Conservation (phyloP, 2,888 invertebrate genomes). For the Rhabditoides inermis region DNA sequence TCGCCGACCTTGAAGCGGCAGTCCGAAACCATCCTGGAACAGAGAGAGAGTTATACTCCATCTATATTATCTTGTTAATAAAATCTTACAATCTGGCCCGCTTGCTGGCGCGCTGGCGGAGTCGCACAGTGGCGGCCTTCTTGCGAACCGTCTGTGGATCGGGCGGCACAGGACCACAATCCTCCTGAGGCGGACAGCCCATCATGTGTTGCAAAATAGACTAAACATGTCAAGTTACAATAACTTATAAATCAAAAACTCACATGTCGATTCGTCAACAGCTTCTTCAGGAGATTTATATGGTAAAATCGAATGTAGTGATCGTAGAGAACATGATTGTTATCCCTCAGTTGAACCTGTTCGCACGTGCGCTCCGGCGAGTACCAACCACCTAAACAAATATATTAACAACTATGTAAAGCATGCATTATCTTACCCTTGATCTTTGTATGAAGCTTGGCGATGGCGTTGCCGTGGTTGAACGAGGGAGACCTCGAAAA, state of each 20-base stretch:
- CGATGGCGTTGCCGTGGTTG: slow-evolving; percentile 16
- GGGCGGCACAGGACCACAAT: too few species aligned
- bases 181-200: too few species aligned
- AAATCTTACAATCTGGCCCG: too few species aligned
- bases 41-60: too few species aligned
- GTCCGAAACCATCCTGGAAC: slow-evolving; percentile 9
- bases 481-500: slow-evolving; percentile 11
- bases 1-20: slow-evolving; percentile 9
- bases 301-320: slow-evolving; percentile 30
- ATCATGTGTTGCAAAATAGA: too few species aligned
- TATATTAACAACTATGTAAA: too few species aligned
- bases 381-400: slow-evolving; percentile 10
- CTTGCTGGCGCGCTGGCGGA: too few species aligned
- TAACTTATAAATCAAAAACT: background rate
- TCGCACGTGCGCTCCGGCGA: slow-evolving; percentile 7
- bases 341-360: slow-evolving; percentile 11
- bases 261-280: slow-evolving; percentile 20
- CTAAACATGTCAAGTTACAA: background rate
- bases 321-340: slow-evolving; percentile 21
- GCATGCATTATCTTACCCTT: slow-evolving; percentile 1
- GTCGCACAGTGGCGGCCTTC: too few species aligned
- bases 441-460: slow-evolving; percentile 11
- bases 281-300: slow-evolving; percentile 18
- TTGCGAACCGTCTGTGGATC: too few species aligned
- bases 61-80: too few species aligned